Evolutionary conservation across 2,888 invertebrate species (phyloP).

Genomic region (Callimorpha dominula): DNA sequence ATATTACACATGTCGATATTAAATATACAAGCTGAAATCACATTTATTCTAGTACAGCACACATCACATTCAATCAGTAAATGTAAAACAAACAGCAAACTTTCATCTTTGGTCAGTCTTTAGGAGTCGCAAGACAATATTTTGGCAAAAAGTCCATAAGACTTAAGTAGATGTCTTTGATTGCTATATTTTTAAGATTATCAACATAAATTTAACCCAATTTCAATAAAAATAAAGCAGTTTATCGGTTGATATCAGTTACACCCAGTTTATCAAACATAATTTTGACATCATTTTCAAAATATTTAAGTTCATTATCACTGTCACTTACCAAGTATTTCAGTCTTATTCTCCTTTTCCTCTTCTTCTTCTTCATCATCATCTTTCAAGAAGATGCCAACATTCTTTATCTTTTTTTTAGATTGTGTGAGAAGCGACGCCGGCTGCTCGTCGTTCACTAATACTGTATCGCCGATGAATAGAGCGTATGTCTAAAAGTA

Average conservation of each 20-base stretch:
- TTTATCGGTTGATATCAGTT: not conserved
- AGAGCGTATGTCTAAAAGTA: slow-evolving; percentile 91
- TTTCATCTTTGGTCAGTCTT: not conserved
- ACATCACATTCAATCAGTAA: slow-evolving; percentile 10
- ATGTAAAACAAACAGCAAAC: not conserved
- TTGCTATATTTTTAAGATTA: not conserved
- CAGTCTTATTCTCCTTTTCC: slow-evolving; percentile 91
- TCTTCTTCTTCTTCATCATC: slow-evolving; percentile 95
- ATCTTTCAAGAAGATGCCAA: slow-evolving; percentile 97
- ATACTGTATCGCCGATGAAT: slow-evolving; percentile 98
- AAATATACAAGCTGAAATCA: slow-evolving; percentile 17
- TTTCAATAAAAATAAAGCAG: not conserved
- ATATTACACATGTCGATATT: slow-evolving; percentile 44
- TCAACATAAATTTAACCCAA: not conserved
- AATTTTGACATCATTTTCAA: slow-evolving; percentile 1
- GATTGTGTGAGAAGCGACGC: slow-evolving; percentile 95
- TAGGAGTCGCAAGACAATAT: not conserved
- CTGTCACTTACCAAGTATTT: slow-evolving; percentile 88
- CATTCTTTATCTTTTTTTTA: slow-evolving; percentile 98
- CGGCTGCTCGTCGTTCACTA: slow-evolving; percentile 95
- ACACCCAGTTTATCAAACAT: not conserved
- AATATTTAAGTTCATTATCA: slow-evolving; percentile 19
- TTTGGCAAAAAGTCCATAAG: not conserved
- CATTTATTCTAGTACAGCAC: slow-evolving; percentile 21
- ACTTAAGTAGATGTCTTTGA: not conserved